Base-by-base conservation (phyloP, 2,113 vertebrate genomes). In the Tachycineta bicolor region DNA sequence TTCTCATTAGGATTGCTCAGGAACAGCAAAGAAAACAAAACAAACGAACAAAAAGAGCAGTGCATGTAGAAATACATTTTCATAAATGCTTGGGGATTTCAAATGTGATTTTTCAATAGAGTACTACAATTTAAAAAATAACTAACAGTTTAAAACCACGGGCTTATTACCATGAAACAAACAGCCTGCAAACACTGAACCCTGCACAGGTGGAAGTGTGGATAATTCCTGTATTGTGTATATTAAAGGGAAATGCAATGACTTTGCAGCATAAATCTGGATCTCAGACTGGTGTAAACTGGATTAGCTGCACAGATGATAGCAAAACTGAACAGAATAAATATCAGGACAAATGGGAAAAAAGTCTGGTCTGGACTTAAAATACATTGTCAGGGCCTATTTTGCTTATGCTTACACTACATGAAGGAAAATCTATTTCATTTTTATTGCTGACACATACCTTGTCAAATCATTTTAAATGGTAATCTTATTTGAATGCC, bases 401-500 rank as follows among this genome's bases (percentile, higher is more conserved):
- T 71, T 63, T 69, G 46, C 60, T 85, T 73, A 56, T 5, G 44
- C 10, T 90, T 60, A 63, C n/a, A 47, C 22, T 46, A 47, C 21
- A 18, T 80, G 83, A 82, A 79, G 34, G 37, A 89, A 96, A 93
- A 90, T 89, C 62, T 47, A 87, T 95, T 47, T 78, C 3, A 13
- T 23, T 71, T 73, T 74, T 76, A 77, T 70, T 87, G 77, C 91
- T 63, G 76, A 93, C 75, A 87, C 63, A 94, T 62, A 93, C 12
- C 73, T 93, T 89, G 47, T 90, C 90, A 94, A 76, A 83, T 93
- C 31, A 90, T 85, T 97, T 97, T 94, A 95, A 44, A 90, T 43
- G 74, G 83, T 71, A 95, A 97, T 87, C 83, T 71, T 94, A 96
- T 91, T 31, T 1, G 22, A 96, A 93, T 95, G 47, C 67, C 83